Evolutionary conservation across 2,888 invertebrate genomes (phyloP).

Genomic region (Latrodectus hesperus): DNA sequence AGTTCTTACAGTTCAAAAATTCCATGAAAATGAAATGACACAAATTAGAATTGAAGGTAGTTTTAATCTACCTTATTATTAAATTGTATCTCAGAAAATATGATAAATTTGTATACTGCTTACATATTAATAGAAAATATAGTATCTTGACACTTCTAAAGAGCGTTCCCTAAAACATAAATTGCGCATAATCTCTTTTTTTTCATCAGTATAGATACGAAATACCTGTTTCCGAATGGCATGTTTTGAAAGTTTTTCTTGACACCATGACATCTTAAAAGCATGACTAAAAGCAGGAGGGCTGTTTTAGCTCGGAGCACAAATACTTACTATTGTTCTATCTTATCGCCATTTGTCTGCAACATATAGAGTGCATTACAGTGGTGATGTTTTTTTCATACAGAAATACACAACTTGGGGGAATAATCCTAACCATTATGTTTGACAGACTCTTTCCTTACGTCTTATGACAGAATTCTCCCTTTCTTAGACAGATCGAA

Average conservation of each 20-base stretch:
- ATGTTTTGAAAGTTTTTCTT: neutral
- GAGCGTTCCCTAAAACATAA: neutral
- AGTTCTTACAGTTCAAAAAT: too few relatives aligned
- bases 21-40: too few relatives aligned
- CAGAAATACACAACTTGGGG: neutral
- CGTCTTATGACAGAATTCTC: too few relatives aligned
- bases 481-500: too few relatives aligned
- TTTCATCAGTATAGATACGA: neutral
- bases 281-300: slow-evolving; percentile 17
- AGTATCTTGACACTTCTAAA: too few relatives aligned
- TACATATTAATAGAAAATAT: too few relatives aligned
- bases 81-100: too few relatives aligned
- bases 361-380: neutral
- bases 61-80: too few relatives aligned
- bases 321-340: slow-evolving; percentile 42
- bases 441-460: neutral
- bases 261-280: slow-evolving; percentile 47
- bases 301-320: slow-evolving; percentile 31
- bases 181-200: neutral
- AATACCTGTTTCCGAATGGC: neutral
- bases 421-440: neutral
- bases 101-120: too few relatives aligned
- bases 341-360: neutral
- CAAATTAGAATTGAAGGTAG: too few relatives aligned
- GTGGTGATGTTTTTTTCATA: neutral